Conservation (phyloP, 2,888 invertebrate genomes). For the Anthophora plumipes region DNA sequence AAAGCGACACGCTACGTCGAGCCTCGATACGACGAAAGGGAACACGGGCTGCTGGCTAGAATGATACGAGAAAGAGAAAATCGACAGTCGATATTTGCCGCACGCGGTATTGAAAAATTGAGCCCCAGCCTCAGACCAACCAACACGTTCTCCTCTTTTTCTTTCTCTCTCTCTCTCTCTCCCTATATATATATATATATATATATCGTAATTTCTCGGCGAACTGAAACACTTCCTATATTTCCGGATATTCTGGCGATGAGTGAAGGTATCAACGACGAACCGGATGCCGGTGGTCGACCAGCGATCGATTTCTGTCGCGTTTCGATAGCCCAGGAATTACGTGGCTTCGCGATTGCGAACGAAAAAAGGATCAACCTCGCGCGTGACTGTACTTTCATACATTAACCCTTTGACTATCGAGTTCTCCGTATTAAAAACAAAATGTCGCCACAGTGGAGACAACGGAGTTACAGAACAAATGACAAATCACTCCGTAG, state of each 20-base stretch:
- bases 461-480: not conserved
- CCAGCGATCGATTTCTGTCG: not conserved
- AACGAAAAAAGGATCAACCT: not conserved
- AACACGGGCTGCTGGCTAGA: conserved; percentile 21
- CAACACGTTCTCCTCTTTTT: conserved; percentile 1
- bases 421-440: no score
- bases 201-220: conserved; percentile 1
- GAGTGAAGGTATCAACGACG: not conserved
- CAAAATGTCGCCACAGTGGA: no score
- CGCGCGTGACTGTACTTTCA: not conserved
- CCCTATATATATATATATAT: no score
- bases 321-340: not conserved
- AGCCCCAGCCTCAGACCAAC: conserved; percentile 27
- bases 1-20: conserved; percentile 49
- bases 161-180: not conserved
- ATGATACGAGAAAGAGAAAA: conserved; percentile 50
- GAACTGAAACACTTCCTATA: conserved; percentile 11
- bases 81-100: conserved; percentile 60
- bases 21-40: conserved; percentile 21
- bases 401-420: no score
- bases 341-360: not conserved
- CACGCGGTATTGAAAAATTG: conserved; percentile 68
- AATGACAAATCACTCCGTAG: not conserved
- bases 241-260: conserved; percentile 8
- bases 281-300: not conserved